phyloP scores from a whole-genome alignment of 2,113 vertebrate species.

The Austrofundulus limnaeus region DNA sequence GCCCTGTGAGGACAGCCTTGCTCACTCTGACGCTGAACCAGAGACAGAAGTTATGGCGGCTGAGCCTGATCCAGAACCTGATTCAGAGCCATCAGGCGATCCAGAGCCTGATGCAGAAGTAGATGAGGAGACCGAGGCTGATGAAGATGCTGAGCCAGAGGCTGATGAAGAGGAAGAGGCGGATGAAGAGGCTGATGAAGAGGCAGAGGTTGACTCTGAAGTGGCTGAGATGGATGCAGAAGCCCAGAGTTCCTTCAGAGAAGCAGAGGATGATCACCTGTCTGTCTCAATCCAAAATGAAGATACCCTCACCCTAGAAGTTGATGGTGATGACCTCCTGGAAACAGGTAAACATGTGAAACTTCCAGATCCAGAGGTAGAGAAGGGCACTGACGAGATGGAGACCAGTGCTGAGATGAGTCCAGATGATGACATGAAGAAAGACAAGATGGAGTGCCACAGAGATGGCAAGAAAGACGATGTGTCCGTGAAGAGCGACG shows the following conservation, averaged over 20 bases:
- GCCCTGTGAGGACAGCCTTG: slow-evolving; percentile 91
- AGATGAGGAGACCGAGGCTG: slow-evolving; percentile 1
- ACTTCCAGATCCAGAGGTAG: slow-evolving; percentile 99
- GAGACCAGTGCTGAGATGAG: slow-evolving; percentile 88
- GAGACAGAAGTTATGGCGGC: slow-evolving; percentile 46
- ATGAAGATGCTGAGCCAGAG: background rate
- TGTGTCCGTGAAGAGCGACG: slow-evolving; percentile 91
- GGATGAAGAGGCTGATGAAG: slow-evolving; percentile 59
- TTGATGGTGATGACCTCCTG: slow-evolving; percentile 99
- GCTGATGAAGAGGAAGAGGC: slow-evolving; percentile 15
- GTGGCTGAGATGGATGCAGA: slow-evolving; percentile 87
- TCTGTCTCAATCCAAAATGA: slow-evolving; percentile 99
- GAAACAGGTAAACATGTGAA: slow-evolving; percentile 99
- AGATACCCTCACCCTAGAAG: slow-evolving; percentile 99
- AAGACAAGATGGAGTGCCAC: slow-evolving; percentile 88
- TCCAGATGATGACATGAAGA: slow-evolving; percentile 90
- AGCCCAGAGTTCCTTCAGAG: slow-evolving; percentile 89
- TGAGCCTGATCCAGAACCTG: slow-evolving; percentile 53
- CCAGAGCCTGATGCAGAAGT: slow-evolving; percentile 48
- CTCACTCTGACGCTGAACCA: slow-evolving; percentile 66
- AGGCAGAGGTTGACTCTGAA: slow-evolving; percentile 67
- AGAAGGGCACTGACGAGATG: slow-evolving; percentile 91
- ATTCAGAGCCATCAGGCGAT: slow-evolving; percentile 48
- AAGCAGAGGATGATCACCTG: slow-evolving; percentile 98
- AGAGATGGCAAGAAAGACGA: slow-evolving; percentile 98